Evolutionary conservation across 2,888 invertebrate genomes (phyloP).

Genomic region (Brenthis daphne): DNA sequence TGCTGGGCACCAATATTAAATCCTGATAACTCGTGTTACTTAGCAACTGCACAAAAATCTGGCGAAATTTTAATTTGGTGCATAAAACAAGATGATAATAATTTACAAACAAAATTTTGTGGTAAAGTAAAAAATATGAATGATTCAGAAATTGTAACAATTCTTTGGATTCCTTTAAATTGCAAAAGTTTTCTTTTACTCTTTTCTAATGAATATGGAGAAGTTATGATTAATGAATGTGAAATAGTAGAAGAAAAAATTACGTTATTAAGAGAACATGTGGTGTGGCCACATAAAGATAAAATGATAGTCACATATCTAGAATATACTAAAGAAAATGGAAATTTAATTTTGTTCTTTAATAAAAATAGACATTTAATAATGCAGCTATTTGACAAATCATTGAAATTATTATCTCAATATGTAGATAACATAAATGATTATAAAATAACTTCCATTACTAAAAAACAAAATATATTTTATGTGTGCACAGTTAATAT

Average conservation of each 20-base stretch:
- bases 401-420: constrained; percentile 53
- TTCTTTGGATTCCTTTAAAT: constrained; percentile 55
- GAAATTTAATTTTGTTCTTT: constrained; percentile 55
- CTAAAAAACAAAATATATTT: constrained; percentile 44
- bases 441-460: constrained; percentile 57
- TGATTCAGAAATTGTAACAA: constrained; percentile 50
- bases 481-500: constrained; percentile 58
- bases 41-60: constrained; percentile 67
- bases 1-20: constrained; percentile 59
- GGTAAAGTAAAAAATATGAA: constrained; percentile 44
- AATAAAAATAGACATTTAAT: constrained; percentile 69
- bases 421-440: constrained; percentile 62
- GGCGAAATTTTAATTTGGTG: constrained; percentile 61
- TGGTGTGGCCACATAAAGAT: constrained; percentile 62
- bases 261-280: constrained; percentile 39
- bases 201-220: constrained; percentile 55
- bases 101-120: constrained; percentile 43
- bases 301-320: constrained; percentile 57
- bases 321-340: constrained; percentile 45
- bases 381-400: constrained; percentile 51
- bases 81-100: constrained; percentile 41
- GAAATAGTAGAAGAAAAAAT: constrained; percentile 45
- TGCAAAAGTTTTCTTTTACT: constrained; percentile 50
- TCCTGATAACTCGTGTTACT: constrained; percentile 52
- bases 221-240: constrained; percentile 53